Conservation (phyloP, 2,113 vertebrate species). For the Daphoenositta chrysoptera region DNA sequence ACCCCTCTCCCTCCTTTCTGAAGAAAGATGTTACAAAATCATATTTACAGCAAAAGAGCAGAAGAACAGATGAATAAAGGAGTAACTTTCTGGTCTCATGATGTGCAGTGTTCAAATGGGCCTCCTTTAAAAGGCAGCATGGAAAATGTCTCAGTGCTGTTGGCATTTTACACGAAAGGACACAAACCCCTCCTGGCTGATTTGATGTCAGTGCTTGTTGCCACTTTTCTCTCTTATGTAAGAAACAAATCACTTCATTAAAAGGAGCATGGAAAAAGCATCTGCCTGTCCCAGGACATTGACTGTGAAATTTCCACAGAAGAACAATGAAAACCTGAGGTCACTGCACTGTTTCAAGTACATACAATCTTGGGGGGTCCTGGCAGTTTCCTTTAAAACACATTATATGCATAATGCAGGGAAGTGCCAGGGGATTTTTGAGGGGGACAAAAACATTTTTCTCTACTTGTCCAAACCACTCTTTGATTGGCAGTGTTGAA, state of each 20-base stretch:
- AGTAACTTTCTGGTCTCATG: not conserved
- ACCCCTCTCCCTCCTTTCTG: not conserved
- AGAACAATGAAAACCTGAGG: not conserved
- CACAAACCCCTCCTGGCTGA: not conserved
- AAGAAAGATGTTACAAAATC: not conserved
- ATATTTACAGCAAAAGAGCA: not conserved
- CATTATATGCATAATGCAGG: not conserved
- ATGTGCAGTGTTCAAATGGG: accelerated
- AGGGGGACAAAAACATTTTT: not conserved
- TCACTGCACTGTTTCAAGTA: not conserved
- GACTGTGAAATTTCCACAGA: not conserved
- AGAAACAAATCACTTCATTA: not conserved
- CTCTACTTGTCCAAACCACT: not conserved
- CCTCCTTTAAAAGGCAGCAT: not conserved
- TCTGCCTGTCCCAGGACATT: not conserved
- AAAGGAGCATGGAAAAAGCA: not conserved
- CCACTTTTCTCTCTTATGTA: not conserved
- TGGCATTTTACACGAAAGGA: not conserved
- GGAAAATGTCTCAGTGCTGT: not conserved
- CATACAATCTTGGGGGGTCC: not conserved
- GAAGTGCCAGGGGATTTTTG: not conserved
- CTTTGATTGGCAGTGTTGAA: not conserved
- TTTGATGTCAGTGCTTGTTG: not conserved
- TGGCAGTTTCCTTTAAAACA: not conserved
- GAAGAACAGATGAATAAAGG: not conserved